Evolutionary conservation across 1,140 invertebrate genomes (phyloP).

Genomic region (Calosoma granatense): DNA sequence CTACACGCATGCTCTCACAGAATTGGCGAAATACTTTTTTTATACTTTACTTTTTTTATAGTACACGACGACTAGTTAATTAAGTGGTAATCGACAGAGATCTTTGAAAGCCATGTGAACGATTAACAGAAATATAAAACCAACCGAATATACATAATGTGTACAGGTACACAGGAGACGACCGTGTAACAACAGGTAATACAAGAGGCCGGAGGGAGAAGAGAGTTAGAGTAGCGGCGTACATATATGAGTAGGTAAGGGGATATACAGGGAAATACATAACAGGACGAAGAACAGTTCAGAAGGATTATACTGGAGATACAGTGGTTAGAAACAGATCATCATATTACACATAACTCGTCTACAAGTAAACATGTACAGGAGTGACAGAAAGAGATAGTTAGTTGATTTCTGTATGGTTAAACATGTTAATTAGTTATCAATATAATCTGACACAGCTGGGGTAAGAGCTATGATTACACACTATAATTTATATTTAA

Average conservation of each 20-base stretch:
- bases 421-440: not conserved
- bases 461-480: conserved; percentile 4
- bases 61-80: conserved; percentile 8
- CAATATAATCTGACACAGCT: conserved; percentile 5
- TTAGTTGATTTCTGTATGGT: not conserved
- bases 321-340: not conserved
- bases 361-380: conserved; percentile 7
- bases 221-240: not conserved
- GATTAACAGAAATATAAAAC: conserved; percentile 14
- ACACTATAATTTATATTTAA: conserved; percentile 3
- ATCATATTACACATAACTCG: not conserved
- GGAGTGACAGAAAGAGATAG: too few species aligned
- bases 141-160: conserved; percentile 11
- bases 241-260: not conserved
- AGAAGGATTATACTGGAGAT: not conserved
- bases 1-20: conserved; percentile 15
- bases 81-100: conserved; percentile 21
- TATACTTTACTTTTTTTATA: conserved; percentile 4
- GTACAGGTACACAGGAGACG: conserved; percentile 9
- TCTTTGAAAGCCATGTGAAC: conserved; percentile 32
- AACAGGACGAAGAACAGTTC: not conserved
- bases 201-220: conserved; percentile 11
- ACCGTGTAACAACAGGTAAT: conserved; percentile 1
- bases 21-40: conserved; percentile 30
- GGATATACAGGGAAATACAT: not conserved